Percentiles rank a stretch among this genome's conserved stretches.
phyloP scores from a whole-genome alignment of 2,888 invertebrate species.

The Tolmerus cingulatus region DNA sequence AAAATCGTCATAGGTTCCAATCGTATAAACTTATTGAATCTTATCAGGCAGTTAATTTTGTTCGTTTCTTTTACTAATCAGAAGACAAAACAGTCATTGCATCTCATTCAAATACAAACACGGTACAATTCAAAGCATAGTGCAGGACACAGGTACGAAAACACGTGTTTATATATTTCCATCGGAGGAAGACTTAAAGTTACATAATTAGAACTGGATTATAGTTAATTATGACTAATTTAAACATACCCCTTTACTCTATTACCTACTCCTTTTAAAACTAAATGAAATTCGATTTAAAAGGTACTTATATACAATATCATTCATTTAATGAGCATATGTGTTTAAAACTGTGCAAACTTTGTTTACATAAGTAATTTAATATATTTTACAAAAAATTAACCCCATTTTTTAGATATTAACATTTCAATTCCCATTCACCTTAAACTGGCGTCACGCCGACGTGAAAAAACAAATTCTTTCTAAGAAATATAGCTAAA shows the following conservation, averaged over 20 bases:
- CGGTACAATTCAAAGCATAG: neutral
- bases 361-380: neutral
- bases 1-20: neutral
- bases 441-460: neutral
- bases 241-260: neutral
- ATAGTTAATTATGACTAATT: neutral
- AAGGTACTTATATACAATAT: neutral
- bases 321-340: neutral
- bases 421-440: neutral
- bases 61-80: neutral
- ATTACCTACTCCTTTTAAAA: neutral
- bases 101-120: neutral
- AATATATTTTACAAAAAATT: neutral
- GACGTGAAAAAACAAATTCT: neutral
- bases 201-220: neutral
- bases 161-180: neutral
- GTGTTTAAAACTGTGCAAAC: neutral
- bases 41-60: neutral
- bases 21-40: neutral
- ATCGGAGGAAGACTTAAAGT: neutral
- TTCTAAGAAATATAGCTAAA: neutral
- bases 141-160: neutral
- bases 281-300: neutral
- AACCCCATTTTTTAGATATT: neutral
- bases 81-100: neutral